Percentiles rank a stretch among this genome's conserved stretches.
Conservation (phyloP, 2,888 invertebrate species). For the Eupsilia transversa region DNA sequence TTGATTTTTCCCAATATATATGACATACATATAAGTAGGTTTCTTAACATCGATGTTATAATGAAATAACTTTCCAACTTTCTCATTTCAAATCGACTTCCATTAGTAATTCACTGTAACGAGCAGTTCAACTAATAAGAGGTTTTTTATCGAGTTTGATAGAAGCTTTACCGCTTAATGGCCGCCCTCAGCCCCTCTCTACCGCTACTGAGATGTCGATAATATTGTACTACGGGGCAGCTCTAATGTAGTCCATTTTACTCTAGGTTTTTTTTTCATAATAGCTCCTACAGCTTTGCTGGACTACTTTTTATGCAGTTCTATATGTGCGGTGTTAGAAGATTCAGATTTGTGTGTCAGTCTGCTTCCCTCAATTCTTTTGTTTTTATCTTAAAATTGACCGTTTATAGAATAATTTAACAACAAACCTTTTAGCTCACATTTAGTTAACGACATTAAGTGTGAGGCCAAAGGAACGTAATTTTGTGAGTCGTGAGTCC, state of each 20-base stretch:
- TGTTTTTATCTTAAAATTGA: neutral
- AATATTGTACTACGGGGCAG: conserved; percentile 15
- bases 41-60: neutral
- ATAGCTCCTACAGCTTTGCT: neutral
- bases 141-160: conserved; percentile 48
- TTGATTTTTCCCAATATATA: too few species aligned
- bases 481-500: too few species aligned
- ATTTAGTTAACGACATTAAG: too few species aligned
- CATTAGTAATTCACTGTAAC: conserved; percentile 25
- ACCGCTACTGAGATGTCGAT: conserved; percentile 33
- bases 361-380: neutral
- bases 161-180: conserved; percentile 46
- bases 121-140: conserved; percentile 41
- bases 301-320: neutral
- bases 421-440: too few species aligned
- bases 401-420: neutral
- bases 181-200: conserved; percentile 28
- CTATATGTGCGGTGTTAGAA: neutral
- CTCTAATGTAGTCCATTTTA: conserved; percentile 23
- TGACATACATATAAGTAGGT: too few species aligned
- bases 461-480: too few species aligned
- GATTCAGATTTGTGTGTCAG: neutral
- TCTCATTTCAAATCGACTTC: conserved; percentile 4
- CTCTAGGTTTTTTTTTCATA: neutral
- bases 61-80: neutral